These are phyloP conservation scores for Cyclopterus lumpus DNA, from an alignment of 2,797 vertebrate genomes.

Conservation along the genomic window DNA sequence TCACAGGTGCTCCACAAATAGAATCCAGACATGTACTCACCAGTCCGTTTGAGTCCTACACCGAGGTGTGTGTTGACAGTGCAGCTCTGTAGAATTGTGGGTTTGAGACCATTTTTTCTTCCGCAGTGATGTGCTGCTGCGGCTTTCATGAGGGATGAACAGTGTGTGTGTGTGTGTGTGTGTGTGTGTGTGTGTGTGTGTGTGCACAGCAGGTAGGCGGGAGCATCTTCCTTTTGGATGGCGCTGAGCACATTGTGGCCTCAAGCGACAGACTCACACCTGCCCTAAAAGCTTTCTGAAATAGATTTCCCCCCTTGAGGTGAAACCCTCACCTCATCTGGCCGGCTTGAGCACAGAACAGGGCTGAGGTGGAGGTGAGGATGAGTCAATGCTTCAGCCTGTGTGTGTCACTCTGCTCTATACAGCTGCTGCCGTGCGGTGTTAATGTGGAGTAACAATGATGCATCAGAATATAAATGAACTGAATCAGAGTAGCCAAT, in stretches of 20 bases:
- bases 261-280: constrained; percentile 40
- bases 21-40: constrained; percentile 28
- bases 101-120: not conserved
- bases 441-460: too few relatives aligned
- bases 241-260: constrained; percentile 54
- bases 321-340: constrained; percentile 55
- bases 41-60: constrained; percentile 29
- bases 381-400: not conserved
- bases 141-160: constrained; percentile 14
- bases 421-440: not conserved
- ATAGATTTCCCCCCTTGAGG: constrained; percentile 58
- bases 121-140: not conserved
- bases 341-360: constrained; percentile 23
- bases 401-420: not conserved
- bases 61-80: constrained; percentile 21
- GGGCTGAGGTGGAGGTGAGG: constrained; percentile 2
- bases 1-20: not conserved
- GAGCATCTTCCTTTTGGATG: constrained; percentile 47
- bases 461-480: too few relatives aligned
- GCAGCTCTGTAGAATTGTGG: constrained; percentile 1
- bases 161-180: constrained; percentile 11
- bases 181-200: constrained; percentile 8
- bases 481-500: too few relatives aligned
- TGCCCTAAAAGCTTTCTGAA: constrained; percentile 67
- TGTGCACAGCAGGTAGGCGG: constrained; percentile 35